Base-by-base conservation (phyloP, 2,888 invertebrate genomes). In the Gryllus longicercus region DNA sequence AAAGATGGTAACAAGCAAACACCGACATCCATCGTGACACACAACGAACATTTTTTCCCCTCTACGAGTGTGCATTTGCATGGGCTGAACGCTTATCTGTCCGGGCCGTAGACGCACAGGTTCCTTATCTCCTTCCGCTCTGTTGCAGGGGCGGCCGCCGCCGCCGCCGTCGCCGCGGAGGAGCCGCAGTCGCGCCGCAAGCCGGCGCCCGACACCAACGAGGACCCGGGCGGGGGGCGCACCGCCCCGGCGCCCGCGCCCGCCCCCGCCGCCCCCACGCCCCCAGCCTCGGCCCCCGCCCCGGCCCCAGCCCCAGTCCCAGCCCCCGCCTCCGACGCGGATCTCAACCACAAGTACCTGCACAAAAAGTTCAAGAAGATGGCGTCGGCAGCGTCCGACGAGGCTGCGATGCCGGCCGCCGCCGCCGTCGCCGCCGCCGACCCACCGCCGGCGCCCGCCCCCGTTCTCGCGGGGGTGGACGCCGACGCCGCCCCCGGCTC, bases 301-400 rank as follows among this genome's bases (percentile, higher is more conserved):
- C 25, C 63, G 50, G 63, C 50, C 21, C 5, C 79, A 3, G 21
- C 23, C 23, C 12, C 79, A 5, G 50, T 25, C 11, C 75, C 74
- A 8, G 79, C 63, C 79, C 25, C 63, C 74, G 51, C 63, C 63
- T 14, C 63, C 63, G 63, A 63, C 63, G 63, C 78, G 49, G 80
- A 81, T 78, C 51, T 76, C 38, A 81, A 83, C 84, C 87, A 87
- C 84, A 94, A 93, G 87, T 96, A 96, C 89, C 90, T 95, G 87
- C 96, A 96, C 88, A 96, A 96, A 88, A 96, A 96, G 88, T 96
- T 96, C 88, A 96, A 96, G 89, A 95, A 96, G 88, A 92, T 95
- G 90, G 95, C 93, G 86, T 92, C 91, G 85, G 88, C 87, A 79
- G 86, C 84, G 83, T 85, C 85, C 82, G 81, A 84, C 82, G 83